phyloP scores from a whole-genome alignment of 2,113 vertebrate genomes.

The Parus major region DNA sequence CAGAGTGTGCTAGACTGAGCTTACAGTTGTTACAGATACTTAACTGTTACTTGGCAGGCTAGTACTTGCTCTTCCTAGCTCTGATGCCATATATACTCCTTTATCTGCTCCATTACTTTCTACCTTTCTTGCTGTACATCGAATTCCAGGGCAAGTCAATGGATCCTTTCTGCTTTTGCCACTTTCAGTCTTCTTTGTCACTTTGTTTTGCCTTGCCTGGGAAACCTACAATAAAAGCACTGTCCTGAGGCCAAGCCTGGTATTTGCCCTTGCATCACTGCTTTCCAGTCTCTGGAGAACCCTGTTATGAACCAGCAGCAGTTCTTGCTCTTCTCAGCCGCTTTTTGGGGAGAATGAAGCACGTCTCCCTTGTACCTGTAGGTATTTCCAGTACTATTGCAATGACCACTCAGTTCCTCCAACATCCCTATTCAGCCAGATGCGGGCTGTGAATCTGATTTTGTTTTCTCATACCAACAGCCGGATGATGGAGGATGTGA shows the following conservation, averaged over 20 bases:
- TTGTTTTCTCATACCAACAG: neutral
- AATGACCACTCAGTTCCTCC: neutral
- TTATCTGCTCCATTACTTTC: neutral
- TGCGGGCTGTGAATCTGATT: neutral
- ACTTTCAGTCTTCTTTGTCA: neutral
- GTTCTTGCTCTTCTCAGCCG: neutral
- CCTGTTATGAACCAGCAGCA: neutral
- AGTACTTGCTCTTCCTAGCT: neutral
- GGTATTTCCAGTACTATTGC: neutral
- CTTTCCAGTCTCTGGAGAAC: neutral
- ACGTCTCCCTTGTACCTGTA: fast-evolving
- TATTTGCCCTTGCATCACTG: neutral
- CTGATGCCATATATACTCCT: neutral
- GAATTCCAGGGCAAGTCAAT: neutral
- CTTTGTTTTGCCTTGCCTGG: neutral
- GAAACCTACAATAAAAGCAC: neutral
- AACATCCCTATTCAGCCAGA: neutral
- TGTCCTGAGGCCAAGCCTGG: neutral
- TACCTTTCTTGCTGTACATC: neutral
- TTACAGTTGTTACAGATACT: neutral
- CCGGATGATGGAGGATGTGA: neutral
- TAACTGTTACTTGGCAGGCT: neutral
- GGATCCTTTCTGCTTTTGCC: neutral
- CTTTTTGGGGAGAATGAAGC: neutral
- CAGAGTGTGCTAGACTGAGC: neutral